Conservation (phyloP, 2,888 invertebrate species). For the Lycocerus yunnanus region DNA sequence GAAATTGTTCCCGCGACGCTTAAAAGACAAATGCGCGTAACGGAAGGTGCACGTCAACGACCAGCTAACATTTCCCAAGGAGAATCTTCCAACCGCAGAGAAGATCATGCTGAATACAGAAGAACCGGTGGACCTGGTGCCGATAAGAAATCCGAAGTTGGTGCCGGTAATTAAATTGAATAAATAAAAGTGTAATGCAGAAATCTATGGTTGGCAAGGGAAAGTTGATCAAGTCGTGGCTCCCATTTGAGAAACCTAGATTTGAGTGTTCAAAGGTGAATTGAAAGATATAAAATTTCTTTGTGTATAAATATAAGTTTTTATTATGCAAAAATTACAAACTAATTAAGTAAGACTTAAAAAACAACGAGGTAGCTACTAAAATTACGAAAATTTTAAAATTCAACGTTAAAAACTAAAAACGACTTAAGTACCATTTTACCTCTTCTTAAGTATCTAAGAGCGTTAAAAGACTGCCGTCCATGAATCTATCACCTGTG, state of each 20-base stretch:
- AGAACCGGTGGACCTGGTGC: conserved; percentile 66
- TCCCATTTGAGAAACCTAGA: no score
- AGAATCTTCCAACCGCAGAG: conserved; percentile 73
- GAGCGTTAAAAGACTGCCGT: conserved; percentile 1
- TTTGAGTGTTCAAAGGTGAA: no score
- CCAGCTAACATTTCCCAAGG: conserved; percentile 69
- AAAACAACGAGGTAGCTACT: conserved; percentile 29
- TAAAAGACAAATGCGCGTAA: conserved; percentile 80
- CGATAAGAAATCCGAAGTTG: conserved; percentile 97
- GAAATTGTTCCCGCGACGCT: conserved; percentile 99
- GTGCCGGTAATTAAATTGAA: no score
- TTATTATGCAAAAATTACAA: conserved; percentile 8
- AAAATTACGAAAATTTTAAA: conserved; percentile 7
- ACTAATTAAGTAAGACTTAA: conserved; percentile 14
- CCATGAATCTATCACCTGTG: not conserved
- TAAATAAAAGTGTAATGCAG: no score
- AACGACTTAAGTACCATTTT: conserved; percentile 23
- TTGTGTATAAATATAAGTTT: not conserved
- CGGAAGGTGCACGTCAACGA: conserved; percentile 83
- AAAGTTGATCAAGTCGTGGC: no score
- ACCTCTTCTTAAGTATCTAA: conserved; percentile 22
- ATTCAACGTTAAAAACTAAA: conserved; percentile 9
- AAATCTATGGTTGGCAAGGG: no score
- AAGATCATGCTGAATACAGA: conserved; percentile 84
- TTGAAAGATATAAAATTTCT: not conserved